phyloP scores from a whole-genome alignment of 1,140 invertebrate species.

The Hestina assimilis region DNA sequence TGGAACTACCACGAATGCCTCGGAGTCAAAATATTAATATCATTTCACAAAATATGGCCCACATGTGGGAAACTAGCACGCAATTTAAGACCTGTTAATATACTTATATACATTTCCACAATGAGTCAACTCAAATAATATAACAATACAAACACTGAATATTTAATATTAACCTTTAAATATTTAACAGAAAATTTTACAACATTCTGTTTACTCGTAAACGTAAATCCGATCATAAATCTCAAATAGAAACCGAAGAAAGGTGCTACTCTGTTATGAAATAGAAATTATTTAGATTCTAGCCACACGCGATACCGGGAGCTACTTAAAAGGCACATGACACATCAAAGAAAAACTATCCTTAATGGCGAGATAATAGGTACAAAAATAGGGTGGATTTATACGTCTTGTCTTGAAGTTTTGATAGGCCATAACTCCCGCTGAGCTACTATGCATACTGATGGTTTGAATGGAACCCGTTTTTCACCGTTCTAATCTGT shows the following conservation, averaged over 20 bases:
- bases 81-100: no score
- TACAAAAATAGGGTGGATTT: neutral
- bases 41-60: no score
- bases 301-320: conserved; percentile 18
- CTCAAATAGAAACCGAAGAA: conserved; percentile 27
- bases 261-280: conserved; percentile 28
- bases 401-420: neutral
- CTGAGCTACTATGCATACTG: conserved; percentile 28
- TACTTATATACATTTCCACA: no score
- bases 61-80: no score
- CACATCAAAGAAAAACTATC: neutral
- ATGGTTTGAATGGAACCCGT: conserved; percentile 13
- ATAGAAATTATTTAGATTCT: conserved; percentile 29
- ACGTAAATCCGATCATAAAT: conserved; percentile 23
- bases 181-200: neutral
- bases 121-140: neutral
- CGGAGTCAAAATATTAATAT: no score
- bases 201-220: conserved; percentile 14
- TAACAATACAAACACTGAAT: neutral
- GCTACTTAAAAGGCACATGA: neutral
- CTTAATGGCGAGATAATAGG: neutral
- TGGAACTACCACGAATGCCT: no score
- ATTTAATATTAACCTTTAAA: neutral
- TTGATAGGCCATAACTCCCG: conserved; percentile 10
- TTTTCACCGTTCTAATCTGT: conserved; percentile 14